Conservation (phyloP, 1,140 invertebrate genomes). For the Penaeus vannamei region DNA sequence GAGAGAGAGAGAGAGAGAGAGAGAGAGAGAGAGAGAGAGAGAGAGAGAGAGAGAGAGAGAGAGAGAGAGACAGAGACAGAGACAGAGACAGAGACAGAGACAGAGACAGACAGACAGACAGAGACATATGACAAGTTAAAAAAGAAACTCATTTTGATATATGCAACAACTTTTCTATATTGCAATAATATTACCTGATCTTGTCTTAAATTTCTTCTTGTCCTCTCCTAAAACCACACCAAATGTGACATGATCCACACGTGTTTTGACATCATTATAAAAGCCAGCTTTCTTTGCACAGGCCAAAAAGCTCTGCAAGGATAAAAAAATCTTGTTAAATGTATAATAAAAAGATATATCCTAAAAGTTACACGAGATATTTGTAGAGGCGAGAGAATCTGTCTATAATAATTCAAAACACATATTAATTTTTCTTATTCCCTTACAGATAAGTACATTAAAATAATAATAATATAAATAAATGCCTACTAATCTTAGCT, state of each 20-base stretch:
- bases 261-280: slow-evolving; percentile 77
- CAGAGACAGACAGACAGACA: too few relatives aligned
- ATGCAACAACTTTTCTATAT: too few relatives aligned
- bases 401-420: background rate
- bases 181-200: slow-evolving; percentile 80
- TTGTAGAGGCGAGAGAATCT: background rate
- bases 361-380: background rate
- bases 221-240: slow-evolving; percentile 98
- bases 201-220: slow-evolving; percentile 99
- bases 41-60: too few relatives aligned
- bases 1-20: too few relatives aligned
- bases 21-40: too few relatives aligned
- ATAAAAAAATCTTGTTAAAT: background rate
- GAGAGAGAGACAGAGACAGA: too few relatives aligned
- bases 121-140: background rate
- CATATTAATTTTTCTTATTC: too few relatives aligned
- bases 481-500: too few relatives aligned
- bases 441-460: background rate
- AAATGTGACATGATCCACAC: slow-evolving; percentile 94
- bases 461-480: too few relatives aligned
- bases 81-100: too few relatives aligned
- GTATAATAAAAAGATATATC: background rate
- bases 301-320: slow-evolving; percentile 74
- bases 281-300: slow-evolving; percentile 83
- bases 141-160: background rate